Base-by-base conservation (phyloP, 2,797 vertebrate genomes). In the Coracias cyanogaster region DNA sequence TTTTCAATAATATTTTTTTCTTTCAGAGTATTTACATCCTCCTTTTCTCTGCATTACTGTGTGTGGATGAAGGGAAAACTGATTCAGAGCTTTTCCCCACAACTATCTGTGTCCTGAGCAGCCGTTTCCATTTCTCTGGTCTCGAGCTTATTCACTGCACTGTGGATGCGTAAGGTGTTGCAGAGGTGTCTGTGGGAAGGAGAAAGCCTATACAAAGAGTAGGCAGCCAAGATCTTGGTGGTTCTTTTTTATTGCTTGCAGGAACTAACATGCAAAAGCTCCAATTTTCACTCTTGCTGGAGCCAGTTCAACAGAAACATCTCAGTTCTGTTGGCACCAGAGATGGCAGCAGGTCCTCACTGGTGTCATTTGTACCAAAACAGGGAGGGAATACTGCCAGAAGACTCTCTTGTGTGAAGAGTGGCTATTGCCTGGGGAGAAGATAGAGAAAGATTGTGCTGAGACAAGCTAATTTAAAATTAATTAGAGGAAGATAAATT, bases 321-420 rank as follows among this genome's bases (percentile, higher is more conserved):
- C 66, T 84, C 8, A 0, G 35, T 28, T 95, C 78, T 86, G 29
- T 39, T 88, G 52, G 81, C 93, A 92, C 64, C 49, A 26, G 39
- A 71, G 45, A 69, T 31, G 37, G 46, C 52, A 46, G 41, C 54
- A 86, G 19, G 35, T 88, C 61, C 70, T 89, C 33, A 19, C 1
- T 82, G 66, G 61, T 90, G 90, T 48, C 51, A 55, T 85, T 93
- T 60, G 35, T 73, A 82, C 64, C 67, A 70, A 84, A 95, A 69
- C 0, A 7, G 43, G 62, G 28, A 70, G 48, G 45, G 69, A 81
- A 71, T n/a, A 28, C 79, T 91, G 91, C 72, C 49, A 78, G 83
- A 78, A 94, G 54, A 31, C 64, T 10, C 57, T 62, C 51, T 37
- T 67, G 66, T 88, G 65, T 90, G 85, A 94, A 88, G 26, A 86